Conservation (phyloP, 2,113 vertebrate genomes). For the Sceloporus tristichus region DNA sequence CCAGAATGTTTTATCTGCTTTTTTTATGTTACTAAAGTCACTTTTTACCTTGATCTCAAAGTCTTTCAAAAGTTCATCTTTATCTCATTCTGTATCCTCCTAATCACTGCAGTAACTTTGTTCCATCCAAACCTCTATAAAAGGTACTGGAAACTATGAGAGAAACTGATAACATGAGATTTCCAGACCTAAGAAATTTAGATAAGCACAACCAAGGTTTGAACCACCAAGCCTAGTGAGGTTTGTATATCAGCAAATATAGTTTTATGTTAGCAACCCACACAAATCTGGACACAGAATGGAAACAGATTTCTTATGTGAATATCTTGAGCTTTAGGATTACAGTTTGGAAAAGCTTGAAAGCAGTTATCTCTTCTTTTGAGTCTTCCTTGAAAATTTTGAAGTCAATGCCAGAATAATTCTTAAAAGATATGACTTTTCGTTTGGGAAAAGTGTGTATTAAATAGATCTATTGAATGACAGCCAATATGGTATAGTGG, state of each 20-base stretch:
- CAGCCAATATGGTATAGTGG: no score
- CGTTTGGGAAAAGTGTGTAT: background rate
- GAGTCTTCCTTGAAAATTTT: background rate
- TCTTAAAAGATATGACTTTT: background rate
- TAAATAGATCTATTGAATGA: no score
- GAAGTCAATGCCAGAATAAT: background rate
- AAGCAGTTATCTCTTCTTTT: constrained; percentile 5
- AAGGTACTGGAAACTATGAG: constrained; percentile 55
- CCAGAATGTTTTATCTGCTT: constrained; percentile 5
- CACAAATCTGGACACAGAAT: constrained; percentile 42
- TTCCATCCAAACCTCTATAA: constrained; percentile 57
- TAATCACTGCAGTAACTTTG: constrained; percentile 49
- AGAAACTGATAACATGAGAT: constrained; percentile 62
- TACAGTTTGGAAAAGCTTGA: constrained; percentile 44
- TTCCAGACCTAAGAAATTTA: constrained; percentile 62
- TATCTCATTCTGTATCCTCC: constrained; percentile 35
- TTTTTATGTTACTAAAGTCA: background rate
- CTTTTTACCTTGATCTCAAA: constrained; percentile 5
- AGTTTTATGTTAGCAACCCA: constrained; percentile 43
- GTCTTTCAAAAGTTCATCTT: constrained; percentile 21
- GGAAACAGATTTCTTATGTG: constrained; percentile 57
- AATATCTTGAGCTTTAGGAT: constrained; percentile 49
- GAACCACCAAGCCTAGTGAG: constrained; percentile 62
- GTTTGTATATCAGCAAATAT: constrained; percentile 41
- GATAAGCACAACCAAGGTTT: constrained; percentile 63